Evolutionary conservation across 1,140 invertebrate species (phyloP).

Genomic region (Zaprionus ornatus): DNA sequence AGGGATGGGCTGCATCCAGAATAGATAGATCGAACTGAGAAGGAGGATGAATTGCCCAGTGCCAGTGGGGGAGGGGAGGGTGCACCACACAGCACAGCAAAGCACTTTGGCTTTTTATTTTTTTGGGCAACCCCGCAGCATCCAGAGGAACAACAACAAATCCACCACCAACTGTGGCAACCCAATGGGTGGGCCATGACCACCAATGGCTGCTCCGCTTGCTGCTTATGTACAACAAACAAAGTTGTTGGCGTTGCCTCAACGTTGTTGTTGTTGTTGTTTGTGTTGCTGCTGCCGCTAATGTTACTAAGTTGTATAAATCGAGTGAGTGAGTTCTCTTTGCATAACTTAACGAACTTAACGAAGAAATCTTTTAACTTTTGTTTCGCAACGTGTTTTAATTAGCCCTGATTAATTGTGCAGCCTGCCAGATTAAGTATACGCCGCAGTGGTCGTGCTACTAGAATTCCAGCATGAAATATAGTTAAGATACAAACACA

Average conservation of each 20-base stretch:
- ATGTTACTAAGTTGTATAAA: constrained; percentile 20
- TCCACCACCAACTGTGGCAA: constrained; percentile 74
- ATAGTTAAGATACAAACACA: background rate
- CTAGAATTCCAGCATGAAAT: background rate
- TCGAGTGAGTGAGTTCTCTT: constrained; percentile 1
- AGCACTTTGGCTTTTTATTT: constrained; percentile 49
- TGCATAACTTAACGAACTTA: constrained; percentile 28
- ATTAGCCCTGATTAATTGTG: constrained; percentile 31
- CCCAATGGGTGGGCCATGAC: constrained; percentile 72
- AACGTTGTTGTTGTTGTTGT: constrained; percentile 13
- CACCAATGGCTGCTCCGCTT: constrained; percentile 72
- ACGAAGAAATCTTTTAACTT: constrained; percentile 10
- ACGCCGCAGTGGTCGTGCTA: constrained; percentile 23
- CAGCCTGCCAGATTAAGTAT: constrained; percentile 39
- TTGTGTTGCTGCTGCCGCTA: constrained; percentile 22
- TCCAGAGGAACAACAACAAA: constrained; percentile 20
- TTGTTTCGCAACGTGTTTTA: constrained; percentile 18
- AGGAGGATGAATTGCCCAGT: background rate
- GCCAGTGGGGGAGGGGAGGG: background rate
- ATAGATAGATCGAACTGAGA: constrained; percentile 7
- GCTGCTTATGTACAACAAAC: constrained; percentile 65
- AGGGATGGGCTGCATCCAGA: constrained; percentile 22
- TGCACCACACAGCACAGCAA: constrained; percentile 1
- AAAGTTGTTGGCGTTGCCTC: constrained; percentile 5
- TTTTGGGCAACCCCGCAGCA: constrained; percentile 43